These are phyloP conservation scores for Streblospio benedicti DNA, from an alignment of 1,140 invertebrate species.

Conservation along the genomic window DNA sequence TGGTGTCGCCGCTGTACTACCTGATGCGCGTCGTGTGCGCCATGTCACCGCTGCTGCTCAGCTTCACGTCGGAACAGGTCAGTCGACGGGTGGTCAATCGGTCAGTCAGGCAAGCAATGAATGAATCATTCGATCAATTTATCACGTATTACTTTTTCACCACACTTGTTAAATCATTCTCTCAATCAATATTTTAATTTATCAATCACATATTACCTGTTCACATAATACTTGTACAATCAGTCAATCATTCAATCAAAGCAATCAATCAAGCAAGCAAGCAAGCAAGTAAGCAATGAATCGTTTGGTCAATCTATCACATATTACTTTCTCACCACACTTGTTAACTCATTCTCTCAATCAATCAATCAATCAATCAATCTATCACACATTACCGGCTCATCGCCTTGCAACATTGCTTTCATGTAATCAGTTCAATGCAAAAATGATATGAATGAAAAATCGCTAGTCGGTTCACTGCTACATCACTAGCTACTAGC, in stretches of 20 bases:
- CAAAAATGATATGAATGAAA: no score
- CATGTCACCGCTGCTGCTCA: conserved; percentile 17
- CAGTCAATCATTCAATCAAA: neutral
- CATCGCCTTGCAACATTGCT: no score
- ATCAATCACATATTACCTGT: neutral
- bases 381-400: neutral
- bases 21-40: conserved; percentile 19
- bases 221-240: neutral
- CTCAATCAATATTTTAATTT: neutral
- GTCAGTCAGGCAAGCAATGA: no score
- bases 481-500: no score
- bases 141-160: neutral
- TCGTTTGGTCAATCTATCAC: no score
- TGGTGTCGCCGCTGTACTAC: conserved; percentile 19
- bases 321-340: neutral
- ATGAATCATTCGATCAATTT: no score
- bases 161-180: neutral
- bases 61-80: conserved; percentile 5
- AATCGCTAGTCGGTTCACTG: no score
- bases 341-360: neutral
- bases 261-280: neutral
- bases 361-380: neutral
- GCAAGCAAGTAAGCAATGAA: no score
- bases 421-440: no score
- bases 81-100: no score